Base-by-base conservation (phyloP, 35 echinoderm and acorn worm genomes). In the Heliocidaris erythrogramma region DNA sequence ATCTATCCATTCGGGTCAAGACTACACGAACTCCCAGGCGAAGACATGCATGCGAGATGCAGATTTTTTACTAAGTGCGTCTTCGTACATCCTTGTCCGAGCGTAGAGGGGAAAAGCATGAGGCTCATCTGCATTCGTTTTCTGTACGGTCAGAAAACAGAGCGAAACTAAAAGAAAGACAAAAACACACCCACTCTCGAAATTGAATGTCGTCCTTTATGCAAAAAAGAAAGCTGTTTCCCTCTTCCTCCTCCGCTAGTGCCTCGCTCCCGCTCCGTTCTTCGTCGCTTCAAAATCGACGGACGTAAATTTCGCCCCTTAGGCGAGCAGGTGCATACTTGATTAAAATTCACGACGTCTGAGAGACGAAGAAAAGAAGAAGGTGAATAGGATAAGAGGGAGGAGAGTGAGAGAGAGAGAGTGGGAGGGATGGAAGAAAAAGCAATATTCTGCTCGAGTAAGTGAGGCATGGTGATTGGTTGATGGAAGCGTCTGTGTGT, bases 311-410 rank as follows among this genome's bases (percentile, higher is more conserved):
- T 89, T 89, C 31, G 32, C 87, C 87, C 87, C 87, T 47, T 32
- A 89, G 87, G 87, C 87, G 87, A 47, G 87, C 87, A 89, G 87
- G 87, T 89, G 87, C 87, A 42, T 48, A 89, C 87, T 89, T 89
- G 87, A 89, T 89, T 89, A 89, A 89, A 89, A 89, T 89, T 89
- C 87, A 89, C 87, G 31, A 47, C 47, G 87, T 47, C 31, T 48
- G 47, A 89, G 24, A 48, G 87, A 89, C 31, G 87, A 47, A 48
- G 31, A 32, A 48, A 89, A 89, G 47, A 88, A 31, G 86, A 48
- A 89, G 17, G 87, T 89, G 87, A 89, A 48, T 3, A 48, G 31
- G 87, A 42, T 14, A 89, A 48, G 47, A 47, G 17, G 32, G 47
- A 17, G 10, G 32, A 89, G 31, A 89, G 30, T 31, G n/a, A 84